Evolutionary conservation across 2,888 invertebrate genomes (phyloP).

Genomic region (Octonoba sinensis): DNA sequence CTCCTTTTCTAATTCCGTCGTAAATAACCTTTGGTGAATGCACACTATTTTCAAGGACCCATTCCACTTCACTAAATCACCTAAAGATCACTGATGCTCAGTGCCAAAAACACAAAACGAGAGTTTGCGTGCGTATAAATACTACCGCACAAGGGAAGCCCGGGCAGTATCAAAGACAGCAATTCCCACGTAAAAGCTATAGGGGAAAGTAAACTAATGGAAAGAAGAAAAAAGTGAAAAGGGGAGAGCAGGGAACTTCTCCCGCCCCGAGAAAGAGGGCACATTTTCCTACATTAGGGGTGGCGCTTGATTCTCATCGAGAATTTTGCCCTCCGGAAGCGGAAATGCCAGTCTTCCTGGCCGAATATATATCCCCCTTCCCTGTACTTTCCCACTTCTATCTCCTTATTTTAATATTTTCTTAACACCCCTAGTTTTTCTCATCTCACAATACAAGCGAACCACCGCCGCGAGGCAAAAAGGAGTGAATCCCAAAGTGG

Average conservation of each 20-base stretch:
- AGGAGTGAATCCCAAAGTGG: not conserved
- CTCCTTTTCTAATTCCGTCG: no score
- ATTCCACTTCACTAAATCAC: no score
- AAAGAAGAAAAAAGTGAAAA: constrained; percentile 14
- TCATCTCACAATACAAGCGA: no score
- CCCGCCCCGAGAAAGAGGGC: no score
- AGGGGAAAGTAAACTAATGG: constrained; percentile 18
- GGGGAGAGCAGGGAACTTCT: constrained; percentile 1
- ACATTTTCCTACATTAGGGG: not conserved
- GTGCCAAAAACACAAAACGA: no score
- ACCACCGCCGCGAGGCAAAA: not conserved
- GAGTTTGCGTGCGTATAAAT: constrained; percentile 8
- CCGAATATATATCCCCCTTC: constrained; percentile 14
- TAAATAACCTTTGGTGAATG: no score
- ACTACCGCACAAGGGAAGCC: constrained; percentile 4
- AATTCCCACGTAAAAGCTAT: constrained; percentile 31
- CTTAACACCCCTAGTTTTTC: no score
- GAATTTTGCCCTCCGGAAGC: constrained; percentile 37
- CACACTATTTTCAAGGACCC: no score
- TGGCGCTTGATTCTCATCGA: constrained; percentile 43
- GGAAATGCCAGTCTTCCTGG: constrained; percentile 46
- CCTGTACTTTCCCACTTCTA: constrained; percentile 1
- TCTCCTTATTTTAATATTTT: constrained; percentile 9
- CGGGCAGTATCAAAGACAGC: constrained; percentile 13
- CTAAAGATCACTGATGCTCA: no score